phyloP scores from a whole-genome alignment of 1,140 invertebrate genomes.

The Nomia melanderi region DNA sequence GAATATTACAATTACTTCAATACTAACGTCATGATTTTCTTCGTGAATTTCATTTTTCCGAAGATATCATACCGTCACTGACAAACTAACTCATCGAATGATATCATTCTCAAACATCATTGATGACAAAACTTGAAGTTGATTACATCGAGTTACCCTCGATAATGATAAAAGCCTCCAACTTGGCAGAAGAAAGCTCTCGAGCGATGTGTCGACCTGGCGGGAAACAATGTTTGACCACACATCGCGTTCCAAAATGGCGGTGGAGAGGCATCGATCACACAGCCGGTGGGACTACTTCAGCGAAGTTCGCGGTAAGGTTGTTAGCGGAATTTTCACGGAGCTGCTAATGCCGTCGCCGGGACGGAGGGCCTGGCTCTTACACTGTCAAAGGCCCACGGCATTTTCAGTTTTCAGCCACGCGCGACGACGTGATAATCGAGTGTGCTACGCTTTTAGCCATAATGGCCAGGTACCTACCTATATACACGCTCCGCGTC shows the following conservation, averaged over 20 bases:
- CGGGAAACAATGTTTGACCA: neutral
- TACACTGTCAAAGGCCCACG: conserved; percentile 57
- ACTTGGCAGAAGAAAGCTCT: too few relatives aligned
- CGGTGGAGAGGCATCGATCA: conserved; percentile 9
- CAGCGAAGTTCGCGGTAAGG: conserved; percentile 30
- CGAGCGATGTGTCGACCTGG: too few relatives aligned
- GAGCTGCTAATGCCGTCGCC: conserved; percentile 36
- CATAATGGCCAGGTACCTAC: conserved; percentile 77
- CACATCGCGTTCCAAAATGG: neutral
- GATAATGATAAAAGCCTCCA: too few relatives aligned
- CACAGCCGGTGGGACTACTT: neutral
- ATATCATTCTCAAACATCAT: too few relatives aligned
- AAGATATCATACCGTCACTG: too few relatives aligned
- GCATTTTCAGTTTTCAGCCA: conserved; percentile 76
- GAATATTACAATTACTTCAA: too few relatives aligned
- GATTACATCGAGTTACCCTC: too few relatives aligned
- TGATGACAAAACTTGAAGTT: too few relatives aligned
- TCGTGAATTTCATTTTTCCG: too few relatives aligned
- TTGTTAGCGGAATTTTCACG: conserved; percentile 45
- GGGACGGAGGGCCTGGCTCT: conserved; percentile 28
- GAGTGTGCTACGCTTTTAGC: conserved; percentile 80
- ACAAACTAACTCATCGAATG: too few relatives aligned
- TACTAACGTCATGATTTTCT: too few relatives aligned
- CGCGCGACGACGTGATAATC: conserved; percentile 77
- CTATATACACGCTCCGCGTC: conserved; percentile 4